Conservation (phyloP, 2,888 invertebrate genomes). For the Xestoiulus laeticollis region DNA sequence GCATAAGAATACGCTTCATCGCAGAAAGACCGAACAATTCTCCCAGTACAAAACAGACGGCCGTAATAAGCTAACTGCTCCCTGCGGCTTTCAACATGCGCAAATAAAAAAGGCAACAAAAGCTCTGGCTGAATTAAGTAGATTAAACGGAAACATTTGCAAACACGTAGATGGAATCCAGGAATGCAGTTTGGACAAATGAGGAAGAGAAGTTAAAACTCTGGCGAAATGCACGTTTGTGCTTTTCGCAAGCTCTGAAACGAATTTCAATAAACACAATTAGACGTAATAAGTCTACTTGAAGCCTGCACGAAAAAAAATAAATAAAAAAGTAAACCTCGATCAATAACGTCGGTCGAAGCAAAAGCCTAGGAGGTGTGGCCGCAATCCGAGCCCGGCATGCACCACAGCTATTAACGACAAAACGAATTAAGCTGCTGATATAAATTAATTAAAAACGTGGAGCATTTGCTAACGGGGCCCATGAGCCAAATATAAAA, state of each 20-base stretch:
- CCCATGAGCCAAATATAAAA: not conserved
- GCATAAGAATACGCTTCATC: not conserved
- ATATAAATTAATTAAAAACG: conserved; percentile 27
- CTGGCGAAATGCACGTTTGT: not conserved
- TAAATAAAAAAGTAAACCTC: not conserved
- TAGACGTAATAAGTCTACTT: not conserved
- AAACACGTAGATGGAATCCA: not conserved
- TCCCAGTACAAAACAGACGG: not conserved
- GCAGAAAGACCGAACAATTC: not conserved
- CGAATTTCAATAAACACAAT: not conserved
- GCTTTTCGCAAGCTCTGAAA: not conserved
- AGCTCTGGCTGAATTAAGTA: not conserved
- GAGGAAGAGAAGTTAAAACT: not conserved
- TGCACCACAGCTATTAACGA: not conserved
- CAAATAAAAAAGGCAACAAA: not conserved
- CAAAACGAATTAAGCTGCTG: not conserved
- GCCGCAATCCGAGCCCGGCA: not conserved
- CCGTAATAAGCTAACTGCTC: not conserved
- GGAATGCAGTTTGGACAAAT: not conserved
- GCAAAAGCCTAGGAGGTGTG: not conserved
- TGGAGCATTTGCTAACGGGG: not conserved
- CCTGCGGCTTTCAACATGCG: not conserved
- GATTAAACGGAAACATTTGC: not conserved
- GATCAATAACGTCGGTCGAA: not conserved
- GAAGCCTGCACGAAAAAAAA: not conserved